Conservation (phyloP, 2,888 invertebrate genomes). For the Microplitis manilae region DNA sequence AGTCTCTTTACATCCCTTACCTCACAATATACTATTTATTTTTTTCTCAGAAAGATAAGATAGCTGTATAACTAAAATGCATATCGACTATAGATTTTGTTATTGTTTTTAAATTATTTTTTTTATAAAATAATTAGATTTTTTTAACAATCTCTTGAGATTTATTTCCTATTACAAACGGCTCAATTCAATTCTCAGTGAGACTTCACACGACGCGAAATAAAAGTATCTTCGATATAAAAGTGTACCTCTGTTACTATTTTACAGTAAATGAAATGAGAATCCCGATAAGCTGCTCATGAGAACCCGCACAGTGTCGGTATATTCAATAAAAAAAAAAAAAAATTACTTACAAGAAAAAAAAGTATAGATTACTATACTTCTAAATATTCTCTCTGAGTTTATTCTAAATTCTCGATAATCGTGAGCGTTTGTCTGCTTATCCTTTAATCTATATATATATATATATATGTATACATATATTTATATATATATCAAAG, state of each 20-base stretch:
- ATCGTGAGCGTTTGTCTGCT: background rate
- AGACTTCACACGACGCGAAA: background rate
- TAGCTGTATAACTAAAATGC: too few species aligned
- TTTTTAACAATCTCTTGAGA: background rate
- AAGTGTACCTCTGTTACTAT: background rate
- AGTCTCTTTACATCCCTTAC: too few species aligned
- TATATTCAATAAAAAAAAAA: background rate
- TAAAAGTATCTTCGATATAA: background rate
- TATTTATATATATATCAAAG: background rate
- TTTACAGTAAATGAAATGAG: background rate
- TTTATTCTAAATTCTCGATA: background rate
- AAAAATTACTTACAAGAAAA: too few species aligned
- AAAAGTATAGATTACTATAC: background rate
- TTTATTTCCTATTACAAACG: background rate
- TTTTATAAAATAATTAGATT: background rate
- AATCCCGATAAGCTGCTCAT: background rate
- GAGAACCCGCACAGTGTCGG: background rate
- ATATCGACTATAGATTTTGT: too few species aligned
- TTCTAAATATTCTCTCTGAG: background rate
- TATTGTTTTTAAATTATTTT: too few species aligned
- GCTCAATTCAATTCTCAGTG: background rate
- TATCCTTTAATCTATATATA: background rate
- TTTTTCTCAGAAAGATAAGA: too few species aligned
- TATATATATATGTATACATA: background rate
- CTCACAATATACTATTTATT: too few species aligned